A percentile compares a stretch with the other conserved stretches of the same genome.
Evolutionary conservation across 2,113 vertebrate species (phyloP).

Genomic region (Anseranas semipalmata): DNA sequence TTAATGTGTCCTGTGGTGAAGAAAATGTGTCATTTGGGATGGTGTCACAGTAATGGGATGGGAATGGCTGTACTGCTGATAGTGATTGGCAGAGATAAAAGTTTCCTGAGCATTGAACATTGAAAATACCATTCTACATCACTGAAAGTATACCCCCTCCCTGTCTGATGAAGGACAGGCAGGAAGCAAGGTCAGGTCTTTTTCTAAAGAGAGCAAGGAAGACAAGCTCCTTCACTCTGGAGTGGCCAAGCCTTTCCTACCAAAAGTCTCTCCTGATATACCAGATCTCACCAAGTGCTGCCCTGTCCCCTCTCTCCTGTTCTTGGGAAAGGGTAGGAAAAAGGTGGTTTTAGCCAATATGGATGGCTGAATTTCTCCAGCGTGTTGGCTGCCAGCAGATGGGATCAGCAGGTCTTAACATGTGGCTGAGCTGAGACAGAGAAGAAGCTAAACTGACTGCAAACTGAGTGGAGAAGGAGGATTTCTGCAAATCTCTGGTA

Average conservation of each 20-base stretch:
- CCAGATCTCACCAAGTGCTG: background rate
- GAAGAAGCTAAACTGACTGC: background rate
- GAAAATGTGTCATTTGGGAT: background rate
- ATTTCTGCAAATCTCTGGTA: background rate
- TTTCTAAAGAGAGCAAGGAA: background rate
- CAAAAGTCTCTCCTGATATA: background rate
- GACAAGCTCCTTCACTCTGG: background rate
- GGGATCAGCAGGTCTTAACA: background rate
- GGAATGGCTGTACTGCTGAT: background rate
- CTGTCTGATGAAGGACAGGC: background rate
- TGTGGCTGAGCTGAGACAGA: background rate
- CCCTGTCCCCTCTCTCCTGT: background rate
- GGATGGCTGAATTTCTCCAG: background rate
- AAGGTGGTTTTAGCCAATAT: background rate
- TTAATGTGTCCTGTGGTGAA: accelerated
- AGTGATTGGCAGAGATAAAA: background rate
- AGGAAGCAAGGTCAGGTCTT: background rate
- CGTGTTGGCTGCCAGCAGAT: background rate
- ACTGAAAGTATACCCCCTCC: background rate
- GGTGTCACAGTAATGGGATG: background rate
- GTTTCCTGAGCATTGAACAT: background rate
- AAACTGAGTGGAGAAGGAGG: background rate
- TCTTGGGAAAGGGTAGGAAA: background rate
- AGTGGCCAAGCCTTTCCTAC: background rate
- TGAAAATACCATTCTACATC: background rate